A percentile compares a stretch with the other conserved stretches of the same genome.
phyloP scores from a whole-genome alignment of 2,888 invertebrate species.

The Vandiemenella viatica region DNA sequence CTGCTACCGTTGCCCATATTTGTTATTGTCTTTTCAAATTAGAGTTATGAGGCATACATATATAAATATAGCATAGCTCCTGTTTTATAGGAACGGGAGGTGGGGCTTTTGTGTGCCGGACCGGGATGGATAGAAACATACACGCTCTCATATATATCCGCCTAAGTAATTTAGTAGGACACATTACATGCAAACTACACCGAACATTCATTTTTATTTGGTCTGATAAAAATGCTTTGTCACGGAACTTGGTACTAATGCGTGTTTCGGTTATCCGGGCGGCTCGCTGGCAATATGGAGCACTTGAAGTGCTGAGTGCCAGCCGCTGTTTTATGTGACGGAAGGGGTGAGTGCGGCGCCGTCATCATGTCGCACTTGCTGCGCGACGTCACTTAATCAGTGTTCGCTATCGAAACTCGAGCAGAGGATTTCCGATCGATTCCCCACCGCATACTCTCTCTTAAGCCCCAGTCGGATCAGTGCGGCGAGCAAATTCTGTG shows the following conservation, averaged over 20 bases:
- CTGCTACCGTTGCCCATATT: background rate
- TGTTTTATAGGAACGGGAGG: background rate
- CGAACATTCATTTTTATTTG: background rate
- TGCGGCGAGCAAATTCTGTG: too few species aligned
- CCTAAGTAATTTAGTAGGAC: background rate
- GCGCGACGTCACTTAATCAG: too few species aligned
- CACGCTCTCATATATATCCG: background rate
- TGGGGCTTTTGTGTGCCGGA: background rate
- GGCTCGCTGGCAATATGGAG: background rate
- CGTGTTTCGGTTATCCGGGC: background rate
- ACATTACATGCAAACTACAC: background rate
- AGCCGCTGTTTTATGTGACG: background rate
- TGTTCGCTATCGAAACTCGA: too few species aligned
- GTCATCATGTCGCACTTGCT: too few species aligned
- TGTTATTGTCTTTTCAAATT: slow-evolving; percentile 5
- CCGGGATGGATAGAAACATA: background rate
- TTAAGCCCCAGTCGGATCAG: too few species aligned
- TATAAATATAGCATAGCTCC: slow-evolving; percentile 1
- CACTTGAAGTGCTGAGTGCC: background rate
- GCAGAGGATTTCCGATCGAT: too few species aligned
- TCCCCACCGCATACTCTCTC: too few species aligned
- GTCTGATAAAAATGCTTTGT: background rate
- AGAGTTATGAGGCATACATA: slow-evolving; percentile 2
- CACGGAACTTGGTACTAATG: background rate
- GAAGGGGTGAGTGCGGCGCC: too few species aligned